A percentile compares a stretch with the other conserved stretches of the same genome.
phyloP scores from a whole-genome alignment of 2,888 invertebrate genomes.

The Petrolisthes manimaculis region DNA sequence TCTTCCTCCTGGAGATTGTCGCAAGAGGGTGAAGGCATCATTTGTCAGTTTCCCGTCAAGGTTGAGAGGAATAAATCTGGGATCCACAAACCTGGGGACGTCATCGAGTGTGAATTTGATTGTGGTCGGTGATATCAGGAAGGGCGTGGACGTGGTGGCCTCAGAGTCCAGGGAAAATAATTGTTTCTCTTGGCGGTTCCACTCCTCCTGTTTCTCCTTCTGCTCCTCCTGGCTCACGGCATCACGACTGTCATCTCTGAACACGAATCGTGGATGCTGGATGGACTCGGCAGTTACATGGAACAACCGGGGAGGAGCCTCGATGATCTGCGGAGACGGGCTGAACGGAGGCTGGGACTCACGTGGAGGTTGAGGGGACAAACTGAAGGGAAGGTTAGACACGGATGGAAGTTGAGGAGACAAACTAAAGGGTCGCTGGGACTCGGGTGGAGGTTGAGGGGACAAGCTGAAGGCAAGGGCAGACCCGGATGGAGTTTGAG shows the following conservation, averaged over 20 bases:
- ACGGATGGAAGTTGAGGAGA: background rate
- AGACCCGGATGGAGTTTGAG: background rate
- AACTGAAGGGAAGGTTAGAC: background rate
- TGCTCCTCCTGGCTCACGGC: background rate
- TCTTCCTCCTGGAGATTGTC: background rate
- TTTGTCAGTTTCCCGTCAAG: background rate
- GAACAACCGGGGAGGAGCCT: background rate
- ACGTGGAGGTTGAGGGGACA: background rate
- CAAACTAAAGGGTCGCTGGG: background rate
- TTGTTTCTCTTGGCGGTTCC: background rate
- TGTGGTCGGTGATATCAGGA: conserved; percentile 37
- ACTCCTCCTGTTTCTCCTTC: background rate
- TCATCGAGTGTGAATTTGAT: conserved; percentile 48
- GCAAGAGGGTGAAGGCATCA: background rate
- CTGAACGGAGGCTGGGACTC: conserved; percentile 1
- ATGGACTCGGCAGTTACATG: background rate
- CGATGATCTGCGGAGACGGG: conserved; percentile 26
- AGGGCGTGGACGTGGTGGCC: conserved; percentile 14
- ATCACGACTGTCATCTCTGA: background rate
- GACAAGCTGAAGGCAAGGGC: background rate
- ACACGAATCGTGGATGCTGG: background rate
- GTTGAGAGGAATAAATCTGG: conserved; percentile 16
- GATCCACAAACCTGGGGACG: conserved; percentile 34
- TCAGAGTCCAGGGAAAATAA: background rate
- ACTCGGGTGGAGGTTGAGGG: background rate